Evolutionary conservation across 1,140 invertebrate species (phyloP).

Genomic region (Wasmannia auropunctata): DNA sequence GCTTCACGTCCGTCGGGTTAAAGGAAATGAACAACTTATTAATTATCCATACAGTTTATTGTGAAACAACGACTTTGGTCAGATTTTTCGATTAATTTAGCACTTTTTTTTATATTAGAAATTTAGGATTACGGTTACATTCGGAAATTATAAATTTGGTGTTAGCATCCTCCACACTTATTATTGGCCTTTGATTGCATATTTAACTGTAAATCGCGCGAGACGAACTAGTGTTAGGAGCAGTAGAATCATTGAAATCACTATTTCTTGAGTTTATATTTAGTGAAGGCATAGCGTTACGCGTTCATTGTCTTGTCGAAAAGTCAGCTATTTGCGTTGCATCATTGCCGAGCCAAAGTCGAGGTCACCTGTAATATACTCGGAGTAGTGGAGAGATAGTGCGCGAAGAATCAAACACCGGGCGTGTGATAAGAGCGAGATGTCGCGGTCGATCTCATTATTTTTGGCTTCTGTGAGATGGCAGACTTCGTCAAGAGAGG

Average conservation of each 20-base stretch:
- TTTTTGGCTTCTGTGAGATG: slow-evolving; percentile 78
- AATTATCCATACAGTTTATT: neutral
- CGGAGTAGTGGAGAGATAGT: slow-evolving; percentile 71
- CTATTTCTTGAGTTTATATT: neutral
- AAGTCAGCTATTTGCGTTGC: slow-evolving; percentile 62
- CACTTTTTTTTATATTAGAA: neutral
- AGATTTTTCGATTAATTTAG: neutral
- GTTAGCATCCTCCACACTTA: neutral
- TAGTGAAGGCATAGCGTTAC: neutral
- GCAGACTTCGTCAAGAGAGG: slow-evolving; percentile 81
- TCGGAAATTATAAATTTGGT: neutral
- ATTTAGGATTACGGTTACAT: neutral
- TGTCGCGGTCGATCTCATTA: slow-evolving; percentile 63
- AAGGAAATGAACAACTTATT: neutral
- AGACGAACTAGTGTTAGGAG: neutral
- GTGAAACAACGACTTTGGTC: neutral
- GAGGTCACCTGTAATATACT: slow-evolving; percentile 73
- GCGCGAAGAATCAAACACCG: slow-evolving; percentile 63
- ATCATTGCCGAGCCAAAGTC: slow-evolving; percentile 75
- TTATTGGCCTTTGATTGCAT: neutral
- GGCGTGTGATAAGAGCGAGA: slow-evolving; percentile 69
- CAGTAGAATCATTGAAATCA: neutral
- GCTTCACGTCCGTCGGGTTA: neutral
- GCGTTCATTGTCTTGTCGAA: slow-evolving; percentile 35
- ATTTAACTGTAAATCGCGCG: neutral